A percentile compares a stretch with the other conserved stretches of the same genome.
phyloP scores from a whole-genome alignment of 1,140 invertebrate species.

The Drosophila truncata region DNA sequence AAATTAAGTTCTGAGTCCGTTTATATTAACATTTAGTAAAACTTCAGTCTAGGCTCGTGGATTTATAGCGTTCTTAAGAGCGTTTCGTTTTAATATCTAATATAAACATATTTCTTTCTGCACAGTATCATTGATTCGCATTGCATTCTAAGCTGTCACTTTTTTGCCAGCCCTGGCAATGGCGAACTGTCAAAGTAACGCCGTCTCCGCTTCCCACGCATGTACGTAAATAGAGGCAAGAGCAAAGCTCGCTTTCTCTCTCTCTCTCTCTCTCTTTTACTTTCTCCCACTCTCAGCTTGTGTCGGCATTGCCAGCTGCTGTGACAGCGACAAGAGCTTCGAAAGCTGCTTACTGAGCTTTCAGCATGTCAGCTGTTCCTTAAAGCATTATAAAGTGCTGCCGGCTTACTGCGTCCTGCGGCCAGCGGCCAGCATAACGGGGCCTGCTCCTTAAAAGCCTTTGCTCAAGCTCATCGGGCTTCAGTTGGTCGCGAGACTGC shows the following conservation, averaged over 20 bases:
- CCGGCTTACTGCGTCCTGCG: slow-evolving; percentile 37
- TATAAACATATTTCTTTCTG: too few species aligned
- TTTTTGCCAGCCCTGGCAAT: slow-evolving; percentile 11
- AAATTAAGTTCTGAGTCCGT: too few species aligned
- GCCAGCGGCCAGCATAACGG: slow-evolving; percentile 17
- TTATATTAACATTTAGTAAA: too few species aligned
- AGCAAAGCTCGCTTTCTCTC: slow-evolving; percentile 12
- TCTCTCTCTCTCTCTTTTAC: background rate
- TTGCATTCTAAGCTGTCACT: background rate
- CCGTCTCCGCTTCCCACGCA: slow-evolving; percentile 20
- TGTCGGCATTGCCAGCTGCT: slow-evolving; percentile 48
- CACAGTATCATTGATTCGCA: background rate
- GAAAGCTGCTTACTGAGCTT: slow-evolving; percentile 48
- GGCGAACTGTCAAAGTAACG: slow-evolving; percentile 32
- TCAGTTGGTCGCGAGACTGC: slow-evolving; percentile 83
- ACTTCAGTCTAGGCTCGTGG: too few species aligned
- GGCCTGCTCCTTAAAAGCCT: slow-evolving; percentile 64
- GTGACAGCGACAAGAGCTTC: background rate
- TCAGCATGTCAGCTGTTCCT: slow-evolving; percentile 5
- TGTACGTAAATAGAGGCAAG: slow-evolving; percentile 54
- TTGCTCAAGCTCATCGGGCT: slow-evolving; percentile 47
- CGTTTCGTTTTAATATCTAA: too few species aligned
- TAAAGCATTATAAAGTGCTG: slow-evolving; percentile 41
- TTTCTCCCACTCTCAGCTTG: background rate
- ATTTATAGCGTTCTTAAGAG: too few species aligned